Evolutionary conservation across 2,888 invertebrate species (phyloP).

Genomic region (Agrilus mali): DNA sequence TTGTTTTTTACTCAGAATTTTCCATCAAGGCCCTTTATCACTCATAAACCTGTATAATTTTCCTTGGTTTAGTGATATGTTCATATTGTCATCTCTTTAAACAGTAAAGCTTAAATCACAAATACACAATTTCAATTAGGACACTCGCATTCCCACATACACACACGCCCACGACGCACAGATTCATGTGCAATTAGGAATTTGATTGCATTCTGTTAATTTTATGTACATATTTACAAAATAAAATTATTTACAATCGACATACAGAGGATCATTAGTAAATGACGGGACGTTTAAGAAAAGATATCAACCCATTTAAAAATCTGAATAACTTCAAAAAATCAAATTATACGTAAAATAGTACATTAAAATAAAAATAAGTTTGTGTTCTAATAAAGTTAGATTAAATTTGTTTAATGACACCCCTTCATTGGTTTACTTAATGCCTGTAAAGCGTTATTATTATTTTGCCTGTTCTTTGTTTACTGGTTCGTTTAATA

Average conservation of each 20-base stretch:
- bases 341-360: too few relatives aligned
- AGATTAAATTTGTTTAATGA: too few relatives aligned
- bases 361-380: too few relatives aligned
- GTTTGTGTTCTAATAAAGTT: too few relatives aligned
- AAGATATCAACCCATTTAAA: too few relatives aligned
- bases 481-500: too few relatives aligned
- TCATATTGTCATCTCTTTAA: conserved; percentile 31
- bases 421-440: too few relatives aligned
- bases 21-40: conserved; percentile 32
- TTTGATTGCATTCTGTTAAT: conserved; percentile 9
- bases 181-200: conserved; percentile 7
- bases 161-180: conserved; percentile 8
- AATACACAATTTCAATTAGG: conserved; percentile 9
- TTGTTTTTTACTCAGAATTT: conserved; percentile 21
- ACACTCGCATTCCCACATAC: conserved; percentile 7
- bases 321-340: too few relatives aligned
- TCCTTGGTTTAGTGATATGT: conserved; percentile 31
- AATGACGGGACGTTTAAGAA: neutral
- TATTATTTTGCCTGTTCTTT: too few relatives aligned
- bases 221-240: conserved; percentile 8
- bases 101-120: conserved; percentile 29
- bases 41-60: conserved; percentile 24
- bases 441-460: too few relatives aligned
- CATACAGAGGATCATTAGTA: neutral
- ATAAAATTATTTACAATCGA: conserved; percentile 8